These are phyloP conservation scores for Morpho helenor DNA, from an alignment of 2,888 invertebrate species.

Conservation along the genomic window DNA sequence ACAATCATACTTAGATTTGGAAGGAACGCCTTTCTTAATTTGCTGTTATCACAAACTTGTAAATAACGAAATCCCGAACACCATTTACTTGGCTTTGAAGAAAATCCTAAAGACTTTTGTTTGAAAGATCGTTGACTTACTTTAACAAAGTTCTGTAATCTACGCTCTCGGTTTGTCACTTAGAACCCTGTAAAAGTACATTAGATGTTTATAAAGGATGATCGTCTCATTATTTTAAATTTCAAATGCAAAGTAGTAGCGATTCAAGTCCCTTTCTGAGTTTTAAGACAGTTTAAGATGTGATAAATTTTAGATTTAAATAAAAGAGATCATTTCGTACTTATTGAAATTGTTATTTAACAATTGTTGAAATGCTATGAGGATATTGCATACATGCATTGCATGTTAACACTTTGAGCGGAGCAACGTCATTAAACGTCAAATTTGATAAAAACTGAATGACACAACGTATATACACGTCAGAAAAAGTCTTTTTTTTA, in stretches of 20 bases:
- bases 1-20: no score
- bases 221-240: constrained; percentile 1
- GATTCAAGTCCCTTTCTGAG: background rate
- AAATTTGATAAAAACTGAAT: no score
- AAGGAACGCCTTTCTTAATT: background rate
- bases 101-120: constrained; percentile 4
- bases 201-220: background rate
- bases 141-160: constrained; percentile 2
- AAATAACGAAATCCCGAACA: background rate
- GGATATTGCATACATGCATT: no score
- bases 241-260: background rate
- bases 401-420: no score
- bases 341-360: no score
- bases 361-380: no score
- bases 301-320: no score
- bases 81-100: constrained; percentile 5
- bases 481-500: no score
- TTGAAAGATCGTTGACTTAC: constrained; percentile 1
- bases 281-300: no score
- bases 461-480: no score
- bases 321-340: no score
- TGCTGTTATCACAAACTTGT: constrained; percentile 1
- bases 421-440: no score
- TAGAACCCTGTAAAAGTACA: background rate
- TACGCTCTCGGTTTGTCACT: background rate